Evolutionary conservation across 2,888 invertebrate genomes (phyloP).

Genomic region (Mimumesa dahlbomi): DNA sequence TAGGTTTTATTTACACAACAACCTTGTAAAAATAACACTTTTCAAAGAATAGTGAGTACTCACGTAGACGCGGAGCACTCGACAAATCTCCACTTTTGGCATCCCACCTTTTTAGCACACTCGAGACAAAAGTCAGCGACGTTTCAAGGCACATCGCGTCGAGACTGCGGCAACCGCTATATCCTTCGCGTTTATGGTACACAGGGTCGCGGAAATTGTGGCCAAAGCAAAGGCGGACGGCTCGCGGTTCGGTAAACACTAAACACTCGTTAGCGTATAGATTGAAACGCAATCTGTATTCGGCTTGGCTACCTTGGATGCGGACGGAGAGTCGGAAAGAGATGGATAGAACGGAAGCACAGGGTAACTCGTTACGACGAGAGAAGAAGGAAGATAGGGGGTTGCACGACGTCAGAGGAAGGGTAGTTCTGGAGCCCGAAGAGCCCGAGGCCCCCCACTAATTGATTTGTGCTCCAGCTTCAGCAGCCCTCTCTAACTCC

Average conservation of each 20-base stretch:
- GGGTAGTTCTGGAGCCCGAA: conserved; percentile 67
- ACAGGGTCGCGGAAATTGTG: conserved; percentile 73
- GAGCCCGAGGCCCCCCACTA: conserved; percentile 68
- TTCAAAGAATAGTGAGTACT: not conserved
- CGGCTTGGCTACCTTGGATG: conserved; percentile 67
- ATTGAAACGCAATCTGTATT: conserved; percentile 79
- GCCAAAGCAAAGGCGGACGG: conserved; percentile 69
- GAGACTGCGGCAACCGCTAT: conserved; percentile 28
- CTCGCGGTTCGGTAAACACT: conserved; percentile 79
- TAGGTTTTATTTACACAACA: no score
- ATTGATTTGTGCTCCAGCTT: conserved; percentile 69
- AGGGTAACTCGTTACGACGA: conserved; percentile 45
- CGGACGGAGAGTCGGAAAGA: conserved; percentile 18
- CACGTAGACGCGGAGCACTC: not conserved
- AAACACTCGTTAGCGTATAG: conserved; percentile 79
- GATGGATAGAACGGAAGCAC: conserved; percentile 21
- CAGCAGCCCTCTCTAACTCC: conserved; percentile 57
- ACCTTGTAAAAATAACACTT: not conserved
- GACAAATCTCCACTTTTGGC: no score
- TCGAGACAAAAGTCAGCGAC: not conserved
- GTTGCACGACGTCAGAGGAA: conserved; percentile 53
- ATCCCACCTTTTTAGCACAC: not conserved
- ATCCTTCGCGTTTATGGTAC: conserved; percentile 61
- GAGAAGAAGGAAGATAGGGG: conserved; percentile 47
- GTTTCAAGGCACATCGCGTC: conserved; percentile 4